Evolutionary conservation across 2,113 vertebrate genomes (phyloP), one percentile per base, ranked within the genome.

Genomic region (Hiodon tergisus): DNA sequence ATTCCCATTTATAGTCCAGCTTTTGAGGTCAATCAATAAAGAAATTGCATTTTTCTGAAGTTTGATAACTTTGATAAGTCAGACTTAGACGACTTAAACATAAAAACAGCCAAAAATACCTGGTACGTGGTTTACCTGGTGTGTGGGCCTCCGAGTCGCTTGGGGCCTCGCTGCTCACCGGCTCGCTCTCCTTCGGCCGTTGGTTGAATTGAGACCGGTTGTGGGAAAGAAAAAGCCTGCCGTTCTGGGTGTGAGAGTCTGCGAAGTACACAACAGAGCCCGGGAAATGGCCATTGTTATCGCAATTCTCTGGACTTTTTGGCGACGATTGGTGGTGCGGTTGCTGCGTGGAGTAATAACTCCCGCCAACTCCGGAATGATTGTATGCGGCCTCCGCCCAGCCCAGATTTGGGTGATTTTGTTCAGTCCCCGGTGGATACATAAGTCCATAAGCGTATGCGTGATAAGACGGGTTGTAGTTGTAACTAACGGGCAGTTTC

Each of bases 401-500:
- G 69, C 31, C 60, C 52, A 80, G 9, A 46, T 83, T 85, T 0
- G 74, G 77, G 55, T 84, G 80, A 48, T 60, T 83, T 50, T 87
- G 86, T 14, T 88, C 87, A 0, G 84, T 4, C 0, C 71, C 86
- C 4, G 83, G 51, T 52, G 79, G 89, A 62, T 89, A 91, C 78
- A 88, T 4, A 2, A 89, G 62, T 4, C 89, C 80, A 74, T 88
- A 90, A 0, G 87, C 86, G 73, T 89, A 91, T 0, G 87, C 83
- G 5, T 88, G 87, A 73, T 89, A 91, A 0, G 89, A 78, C 0
- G 82, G 77, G 74, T 80, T 88, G 74, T 86, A 89, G 60, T 88
- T 89, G 79, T 87, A 89, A 46, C 31, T 84, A 6, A 88, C 53
- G 2, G 86, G 88, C 0, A 85, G 17, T 74, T 87, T 91, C 90